Conservation (phyloP, 2,888 invertebrate genomes). For the Ornithoptera priamus region DNA sequence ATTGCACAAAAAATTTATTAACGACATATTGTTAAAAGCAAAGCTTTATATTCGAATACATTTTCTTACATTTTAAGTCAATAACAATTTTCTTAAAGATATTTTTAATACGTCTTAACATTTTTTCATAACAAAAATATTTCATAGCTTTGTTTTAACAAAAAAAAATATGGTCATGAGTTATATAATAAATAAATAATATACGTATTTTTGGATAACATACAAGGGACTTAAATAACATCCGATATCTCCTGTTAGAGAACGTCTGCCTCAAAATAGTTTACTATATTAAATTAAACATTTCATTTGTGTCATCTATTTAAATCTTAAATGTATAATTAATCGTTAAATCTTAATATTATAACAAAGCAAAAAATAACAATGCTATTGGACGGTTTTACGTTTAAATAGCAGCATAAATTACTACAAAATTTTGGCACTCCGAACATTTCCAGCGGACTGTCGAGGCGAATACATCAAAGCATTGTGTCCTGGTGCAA, state of each 20-base stretch:
- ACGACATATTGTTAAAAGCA: conserved; percentile 40
- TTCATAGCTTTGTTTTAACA: neutral
- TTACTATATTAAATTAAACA: conserved; percentile 1
- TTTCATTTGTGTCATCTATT: conserved; percentile 8
- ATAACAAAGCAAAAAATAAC: conserved; percentile 52
- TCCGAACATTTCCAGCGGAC: conserved; percentile 22
- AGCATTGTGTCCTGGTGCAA: conserved; percentile 26
- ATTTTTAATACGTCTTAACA: neutral
- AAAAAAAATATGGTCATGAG: neutral
- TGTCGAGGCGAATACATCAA: conserved; percentile 5
- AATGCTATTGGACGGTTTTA: conserved; percentile 54
- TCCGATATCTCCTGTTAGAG: conserved; percentile 22
- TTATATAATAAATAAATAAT: neutral
- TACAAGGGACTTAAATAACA: conserved; percentile 6
- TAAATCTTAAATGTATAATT: conserved; percentile 24
- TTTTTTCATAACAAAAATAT: neutral
- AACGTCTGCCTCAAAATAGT: conserved; percentile 1
- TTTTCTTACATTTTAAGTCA: too few relatives aligned
- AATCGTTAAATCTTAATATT: conserved; percentile 36
- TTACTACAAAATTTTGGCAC: conserved; percentile 34
- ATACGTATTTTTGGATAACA: neutral
- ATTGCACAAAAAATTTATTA: conserved; percentile 30
- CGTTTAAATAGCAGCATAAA: conserved; percentile 41
- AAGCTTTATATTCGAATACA: conserved; percentile 37
- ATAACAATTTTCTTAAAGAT: too few relatives aligned